Percentiles rank a stretch among this genome's conserved stretches.
Evolutionary conservation across 2,888 invertebrate species (phyloP).

Genomic region (Agrochola litura): DNA sequence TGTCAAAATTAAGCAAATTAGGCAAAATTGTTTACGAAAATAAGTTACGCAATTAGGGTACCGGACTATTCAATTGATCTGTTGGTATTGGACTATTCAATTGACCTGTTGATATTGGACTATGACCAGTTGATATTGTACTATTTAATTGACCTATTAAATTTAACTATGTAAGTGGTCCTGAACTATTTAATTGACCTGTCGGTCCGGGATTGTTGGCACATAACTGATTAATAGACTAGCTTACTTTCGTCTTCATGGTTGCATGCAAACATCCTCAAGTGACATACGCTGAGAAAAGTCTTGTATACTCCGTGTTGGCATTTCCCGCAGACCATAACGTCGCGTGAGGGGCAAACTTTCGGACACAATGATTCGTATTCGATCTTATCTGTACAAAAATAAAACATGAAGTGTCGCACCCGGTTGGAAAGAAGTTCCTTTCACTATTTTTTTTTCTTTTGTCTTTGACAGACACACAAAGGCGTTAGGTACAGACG

Average conservation of each 20-base stretch:
- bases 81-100: too few species aligned
- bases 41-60: too few species aligned
- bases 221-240: background rate
- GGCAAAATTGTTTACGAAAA: too few species aligned
- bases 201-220: background rate
- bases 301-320: conserved; percentile 76
- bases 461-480: too few species aligned
- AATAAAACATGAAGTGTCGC: background rate
- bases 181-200: background rate
- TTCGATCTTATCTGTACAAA: conserved; percentile 51
- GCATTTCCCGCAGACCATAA: conserved; percentile 79
- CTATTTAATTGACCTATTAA: background rate
- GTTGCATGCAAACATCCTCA: conserved; percentile 77
- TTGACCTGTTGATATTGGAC: too few species aligned
- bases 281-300: conserved; percentile 78
- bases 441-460: too few species aligned
- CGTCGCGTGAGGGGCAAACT: conserved; percentile 69
- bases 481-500: too few species aligned
- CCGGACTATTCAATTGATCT: background rate
- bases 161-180: too few species aligned
- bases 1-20: too few species aligned
- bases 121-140: too few species aligned
- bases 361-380: conserved; percentile 70
- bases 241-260: conserved; percentile 72
- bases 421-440: too few species aligned